phyloP scores from a whole-genome alignment of 2,113 vertebrate genomes.

The Nesogale talazaci region DNA sequence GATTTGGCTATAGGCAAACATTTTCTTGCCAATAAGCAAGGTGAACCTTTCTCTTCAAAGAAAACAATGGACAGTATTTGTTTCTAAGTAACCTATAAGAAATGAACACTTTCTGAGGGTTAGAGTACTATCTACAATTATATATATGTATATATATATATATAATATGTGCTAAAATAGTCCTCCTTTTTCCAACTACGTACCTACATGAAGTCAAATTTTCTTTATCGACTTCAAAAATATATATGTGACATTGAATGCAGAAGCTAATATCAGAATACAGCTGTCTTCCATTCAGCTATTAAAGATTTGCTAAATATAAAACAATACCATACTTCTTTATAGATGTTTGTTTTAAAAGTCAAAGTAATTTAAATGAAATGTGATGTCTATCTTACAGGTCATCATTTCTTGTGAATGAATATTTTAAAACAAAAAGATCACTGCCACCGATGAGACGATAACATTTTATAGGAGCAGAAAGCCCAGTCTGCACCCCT shows the following conservation, averaged over 20 bases:
- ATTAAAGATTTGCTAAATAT: not conserved
- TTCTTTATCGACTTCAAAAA: not conserved
- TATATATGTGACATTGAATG: not conserved
- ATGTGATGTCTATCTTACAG: not conserved
- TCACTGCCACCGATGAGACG: too few species aligned
- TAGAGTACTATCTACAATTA: not conserved
- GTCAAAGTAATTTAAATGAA: slow-evolving; percentile 33
- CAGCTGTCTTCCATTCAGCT: not conserved
- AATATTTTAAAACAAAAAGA: not conserved
- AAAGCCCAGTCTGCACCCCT: too few species aligned
- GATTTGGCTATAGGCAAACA: not conserved
- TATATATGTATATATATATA: slow-evolving; percentile 1
- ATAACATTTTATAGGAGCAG: too few species aligned
- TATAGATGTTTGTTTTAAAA: slow-evolving; percentile 9
- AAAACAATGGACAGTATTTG: not conserved
- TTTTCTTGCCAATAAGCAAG: slow-evolving; percentile 29
- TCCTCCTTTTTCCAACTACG: not conserved
- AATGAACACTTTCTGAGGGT: slow-evolving; percentile 21
- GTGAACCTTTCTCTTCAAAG: slow-evolving; percentile 33
- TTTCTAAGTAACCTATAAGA: slow-evolving; percentile 32
- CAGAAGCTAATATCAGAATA: not conserved
- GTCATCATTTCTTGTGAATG: not conserved
- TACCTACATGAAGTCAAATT: not conserved
- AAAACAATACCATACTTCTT: not conserved
- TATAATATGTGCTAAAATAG: slow-evolving; percentile 1